Evolutionary conservation across 1,140 invertebrate genomes (phyloP).

Genomic region (Lordiphosa collinella): DNA sequence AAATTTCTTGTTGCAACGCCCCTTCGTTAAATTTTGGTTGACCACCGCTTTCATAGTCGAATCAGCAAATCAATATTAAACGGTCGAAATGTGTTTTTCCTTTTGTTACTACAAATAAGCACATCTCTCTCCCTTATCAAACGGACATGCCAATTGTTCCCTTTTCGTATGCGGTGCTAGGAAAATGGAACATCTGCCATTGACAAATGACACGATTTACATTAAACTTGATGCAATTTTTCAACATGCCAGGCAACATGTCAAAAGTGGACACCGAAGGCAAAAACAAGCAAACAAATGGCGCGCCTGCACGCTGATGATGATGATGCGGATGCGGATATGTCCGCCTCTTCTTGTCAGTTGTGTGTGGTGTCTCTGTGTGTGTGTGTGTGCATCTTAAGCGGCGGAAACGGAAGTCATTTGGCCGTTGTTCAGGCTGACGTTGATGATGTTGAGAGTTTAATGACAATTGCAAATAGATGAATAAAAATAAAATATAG

Average conservation of each 20-base stretch:
- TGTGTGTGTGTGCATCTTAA: constrained; percentile 58
- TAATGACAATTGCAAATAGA: constrained; percentile 67
- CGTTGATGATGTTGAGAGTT: constrained; percentile 38
- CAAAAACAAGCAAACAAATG: constrained; percentile 60
- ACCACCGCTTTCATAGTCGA: no score
- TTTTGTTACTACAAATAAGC: no score
- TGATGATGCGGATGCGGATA: constrained; percentile 40
- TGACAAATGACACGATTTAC: constrained; percentile 79
- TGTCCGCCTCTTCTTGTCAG: constrained; percentile 13
- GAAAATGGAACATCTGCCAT: constrained; percentile 58
- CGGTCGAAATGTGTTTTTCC: no score
- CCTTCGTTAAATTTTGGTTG: no score
- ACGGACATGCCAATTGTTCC: constrained; percentile 3
- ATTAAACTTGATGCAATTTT: constrained; percentile 76
- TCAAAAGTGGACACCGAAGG: constrained; percentile 61
- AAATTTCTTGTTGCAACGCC: no score
- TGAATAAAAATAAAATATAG: constrained; percentile 19
- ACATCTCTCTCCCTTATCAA: no score
- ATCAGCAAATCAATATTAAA: no score
- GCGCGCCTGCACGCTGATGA: constrained; percentile 56
- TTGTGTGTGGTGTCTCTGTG: background rate
- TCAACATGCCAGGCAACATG: constrained; percentile 49
- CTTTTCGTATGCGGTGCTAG: constrained; percentile 6
- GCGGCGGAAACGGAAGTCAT: constrained; percentile 75
- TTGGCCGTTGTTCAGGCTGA: constrained; percentile 64